Evolutionary conservation across 2,113 vertebrate species (phyloP), one percentile per base, ranked within the genome.

Genomic region (Anhinga anhinga): DNA sequence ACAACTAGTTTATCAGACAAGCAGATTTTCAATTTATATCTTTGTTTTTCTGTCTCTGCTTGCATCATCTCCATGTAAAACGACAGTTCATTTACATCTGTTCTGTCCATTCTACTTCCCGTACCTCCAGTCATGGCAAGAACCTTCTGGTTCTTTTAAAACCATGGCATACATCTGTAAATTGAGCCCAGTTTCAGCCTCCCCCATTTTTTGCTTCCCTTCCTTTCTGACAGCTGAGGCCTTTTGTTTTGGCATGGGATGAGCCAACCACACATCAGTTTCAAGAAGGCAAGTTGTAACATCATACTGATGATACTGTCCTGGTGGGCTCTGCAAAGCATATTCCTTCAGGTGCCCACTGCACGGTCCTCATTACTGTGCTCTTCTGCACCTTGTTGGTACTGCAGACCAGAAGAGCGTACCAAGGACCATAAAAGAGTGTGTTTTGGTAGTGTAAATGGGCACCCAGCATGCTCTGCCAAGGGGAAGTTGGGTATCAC

Each of bases 71-170:
- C 58, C 42, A 3, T 70, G 66, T 95, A 58, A 90, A 96, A 65
- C 1, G 1, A 16, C 62, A 52, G 20, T 59, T 88, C 40, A n/a
- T 82, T 85, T 90, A 36, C 50, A n/a, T 87, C 67, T 88, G 12
- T 69, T 86, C 44, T 61, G 36, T 74, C 69, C 45, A 2, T 76
- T 93, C 44, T 8, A 3, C 52, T 91, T 82, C 44, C 87, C 49
- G 18, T 34, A 56, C 44, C 58, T 82, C 44, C 65, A 59, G 29
- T 47, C 38, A 15, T 36, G 56, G 44, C 72, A 65, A 42, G 70
- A 96, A 47, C 77, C 47, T 86, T 73, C 70, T 85, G 70, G 15
- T 59, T 79, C 79, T 88, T 91, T 59, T 70, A 82, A 93, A 89
- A 82, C 30, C 34, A 3, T 65, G 58, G 38, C 66, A 90, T 30